Percentiles rank a stretch among this genome's conserved stretches.
phyloP scores from a whole-genome alignment of 2,888 invertebrate genomes.

The Rhogogaster chlorosoma region DNA sequence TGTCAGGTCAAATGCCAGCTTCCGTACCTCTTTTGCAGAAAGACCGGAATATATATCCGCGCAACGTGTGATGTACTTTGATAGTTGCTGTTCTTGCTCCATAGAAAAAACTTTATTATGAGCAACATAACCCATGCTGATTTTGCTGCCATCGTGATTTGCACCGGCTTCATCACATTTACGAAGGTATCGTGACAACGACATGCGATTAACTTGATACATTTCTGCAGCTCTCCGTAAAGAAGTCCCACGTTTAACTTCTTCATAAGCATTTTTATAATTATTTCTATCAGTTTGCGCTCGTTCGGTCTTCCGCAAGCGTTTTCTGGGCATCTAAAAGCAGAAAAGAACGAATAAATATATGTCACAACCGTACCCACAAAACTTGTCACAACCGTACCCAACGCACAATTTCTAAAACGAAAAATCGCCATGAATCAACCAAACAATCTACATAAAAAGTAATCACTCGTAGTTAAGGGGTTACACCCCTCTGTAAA shows the following conservation, averaged over 20 bases:
- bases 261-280: conserved; percentile 55
- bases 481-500: too few relatives aligned
- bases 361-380: conserved; percentile 54
- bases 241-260: conserved; percentile 54
- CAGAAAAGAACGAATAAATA: conserved; percentile 22
- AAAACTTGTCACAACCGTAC: neutral
- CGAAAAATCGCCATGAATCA: conserved; percentile 19
- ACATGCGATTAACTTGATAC: conserved; percentile 53
- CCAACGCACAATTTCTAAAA: neutral
- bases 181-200: conserved; percentile 55
- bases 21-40: conserved; percentile 57
- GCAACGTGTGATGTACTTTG: conserved; percentile 57
- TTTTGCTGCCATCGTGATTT: neutral
- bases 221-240: conserved; percentile 54
- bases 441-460: conserved; percentile 44
- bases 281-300: neutral
- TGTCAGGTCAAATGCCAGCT: conserved; percentile 60
- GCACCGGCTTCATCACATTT: conserved; percentile 52
- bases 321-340: conserved; percentile 48
- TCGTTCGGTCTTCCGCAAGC: conserved; percentile 26
- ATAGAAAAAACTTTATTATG: conserved; percentile 53
- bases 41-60: conserved; percentile 61
- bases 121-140: conserved; percentile 56
- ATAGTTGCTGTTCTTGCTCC: conserved; percentile 56
- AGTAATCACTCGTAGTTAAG: neutral